A percentile compares a stretch with the other conserved stretches of the same genome.
These are phyloP conservation scores for Calonectris borealis DNA, from an alignment of 2,113 vertebrate species.

Conservation along the genomic window DNA sequence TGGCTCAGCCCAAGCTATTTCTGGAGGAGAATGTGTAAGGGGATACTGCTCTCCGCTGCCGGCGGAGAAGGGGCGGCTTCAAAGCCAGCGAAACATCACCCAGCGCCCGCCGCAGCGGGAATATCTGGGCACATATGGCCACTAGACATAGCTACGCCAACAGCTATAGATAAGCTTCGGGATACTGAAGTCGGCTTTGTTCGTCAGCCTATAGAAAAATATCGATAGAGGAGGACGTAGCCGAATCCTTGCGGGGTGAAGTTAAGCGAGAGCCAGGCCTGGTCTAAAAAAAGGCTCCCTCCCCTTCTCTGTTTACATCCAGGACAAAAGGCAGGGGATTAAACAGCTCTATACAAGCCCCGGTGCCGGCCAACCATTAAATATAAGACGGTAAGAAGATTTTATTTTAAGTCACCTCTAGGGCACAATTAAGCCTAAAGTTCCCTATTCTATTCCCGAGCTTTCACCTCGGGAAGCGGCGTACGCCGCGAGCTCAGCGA, in stretches of 20 bases:
- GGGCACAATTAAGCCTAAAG: background rate
- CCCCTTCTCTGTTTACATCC: background rate
- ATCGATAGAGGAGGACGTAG: background rate
- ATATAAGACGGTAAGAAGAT: background rate
- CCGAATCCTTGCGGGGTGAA: background rate
- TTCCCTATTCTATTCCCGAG: background rate
- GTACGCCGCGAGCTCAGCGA: background rate
- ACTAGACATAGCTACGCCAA: background rate
- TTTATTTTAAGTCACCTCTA: background rate
- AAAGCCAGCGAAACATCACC: background rate
- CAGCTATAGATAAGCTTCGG: background rate
- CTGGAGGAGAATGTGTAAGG: conserved; percentile 33
- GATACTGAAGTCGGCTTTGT: background rate
- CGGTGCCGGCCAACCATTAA: background rate
- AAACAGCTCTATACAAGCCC: background rate
- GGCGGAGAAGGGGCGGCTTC: background rate
- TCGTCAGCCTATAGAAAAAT: background rate
- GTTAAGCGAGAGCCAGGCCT: background rate
- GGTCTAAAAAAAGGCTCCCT: background rate
- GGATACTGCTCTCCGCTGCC: background rate
- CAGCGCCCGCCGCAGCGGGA: background rate
- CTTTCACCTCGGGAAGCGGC: background rate
- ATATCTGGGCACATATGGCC: background rate
- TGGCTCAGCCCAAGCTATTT: conserved; percentile 3
- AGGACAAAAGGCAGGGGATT: background rate